phyloP scores from a whole-genome alignment of 2,113 vertebrate genomes.

The Dascyllus trimaculatus region DNA sequence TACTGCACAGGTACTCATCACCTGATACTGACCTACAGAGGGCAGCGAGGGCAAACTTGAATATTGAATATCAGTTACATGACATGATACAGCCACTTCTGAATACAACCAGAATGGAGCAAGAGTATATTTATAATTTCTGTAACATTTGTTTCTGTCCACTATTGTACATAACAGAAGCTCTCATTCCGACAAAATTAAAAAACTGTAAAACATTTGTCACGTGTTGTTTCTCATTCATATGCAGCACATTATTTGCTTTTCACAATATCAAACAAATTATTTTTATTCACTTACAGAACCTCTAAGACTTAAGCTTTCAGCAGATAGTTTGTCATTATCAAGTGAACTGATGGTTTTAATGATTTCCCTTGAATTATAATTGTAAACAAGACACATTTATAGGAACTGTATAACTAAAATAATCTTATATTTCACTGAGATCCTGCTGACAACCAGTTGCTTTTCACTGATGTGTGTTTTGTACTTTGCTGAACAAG shows the following conservation, averaged over 20 bases:
- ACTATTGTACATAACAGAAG: constrained; percentile 86
- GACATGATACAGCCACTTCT: constrained; percentile 19
- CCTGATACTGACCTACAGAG: constrained; percentile 13
- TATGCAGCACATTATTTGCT: background rate
- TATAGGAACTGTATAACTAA: too few relatives aligned
- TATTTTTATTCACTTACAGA: background rate
- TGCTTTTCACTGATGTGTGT: too few relatives aligned
- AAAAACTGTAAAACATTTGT: constrained; percentile 61
- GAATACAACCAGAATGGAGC: constrained; percentile 52
- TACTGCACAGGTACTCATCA: constrained; percentile 20
- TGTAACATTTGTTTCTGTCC: constrained; percentile 82
- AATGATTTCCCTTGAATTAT: too few relatives aligned
- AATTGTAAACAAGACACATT: too few relatives aligned
- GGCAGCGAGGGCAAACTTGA: constrained; percentile 9
- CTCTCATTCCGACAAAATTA: constrained; percentile 77
- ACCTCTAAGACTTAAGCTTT: too few relatives aligned
- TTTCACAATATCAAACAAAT: background rate
- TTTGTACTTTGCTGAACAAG: too few relatives aligned
- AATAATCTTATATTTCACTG: too few relatives aligned
- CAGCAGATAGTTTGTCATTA: too few relatives aligned
- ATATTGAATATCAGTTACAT: constrained; percentile 18
- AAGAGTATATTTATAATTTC: constrained; percentile 84
- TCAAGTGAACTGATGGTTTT: too few relatives aligned
- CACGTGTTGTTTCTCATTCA: background rate
- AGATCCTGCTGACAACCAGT: too few relatives aligned